Evolutionary conservation across 1,140 invertebrate species (phyloP).

Genomic region (Goniozus legneri): DNA sequence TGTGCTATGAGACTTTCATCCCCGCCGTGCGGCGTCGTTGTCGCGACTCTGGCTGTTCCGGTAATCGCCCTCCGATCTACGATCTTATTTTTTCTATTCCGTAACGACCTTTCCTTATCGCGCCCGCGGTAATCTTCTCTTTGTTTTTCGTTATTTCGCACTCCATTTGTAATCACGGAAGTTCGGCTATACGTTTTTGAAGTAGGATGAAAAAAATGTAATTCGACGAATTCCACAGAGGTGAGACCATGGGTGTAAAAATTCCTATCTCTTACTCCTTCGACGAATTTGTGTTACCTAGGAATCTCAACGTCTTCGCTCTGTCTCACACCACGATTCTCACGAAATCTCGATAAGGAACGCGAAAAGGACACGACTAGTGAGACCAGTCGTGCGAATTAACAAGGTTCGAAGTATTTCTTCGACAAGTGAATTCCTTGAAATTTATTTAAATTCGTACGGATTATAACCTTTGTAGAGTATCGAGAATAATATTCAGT

Average conservation of each 20-base stretch:
- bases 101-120: constrained; percentile 7
- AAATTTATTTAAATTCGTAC: constrained; percentile 25
- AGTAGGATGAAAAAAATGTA: neutral
- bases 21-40: neutral
- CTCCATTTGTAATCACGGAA: neutral
- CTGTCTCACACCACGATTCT: constrained; percentile 9
- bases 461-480: constrained; percentile 23
- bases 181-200: neutral
- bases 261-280: neutral
- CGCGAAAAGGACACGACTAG: neutral
- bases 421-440: constrained; percentile 13
- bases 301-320: too few species aligned
- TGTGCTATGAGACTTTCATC: neutral
- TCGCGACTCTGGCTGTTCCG: neutral
- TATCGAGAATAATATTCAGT: constrained; percentile 11
- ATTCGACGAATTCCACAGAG: neutral
- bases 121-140: neutral
- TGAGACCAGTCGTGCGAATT: constrained; percentile 35
- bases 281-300: constrained; percentile 10
- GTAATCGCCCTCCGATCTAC: neutral
- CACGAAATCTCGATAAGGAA: constrained; percentile 19
- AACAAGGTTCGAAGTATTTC: constrained; percentile 40
- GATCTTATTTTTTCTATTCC: too few species aligned
- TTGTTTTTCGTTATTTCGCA: too few species aligned
- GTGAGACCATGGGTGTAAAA: neutral